Evolutionary conservation across 2,888 invertebrate genomes (phyloP).

Genomic region (Eupithecia centaureata): DNA sequence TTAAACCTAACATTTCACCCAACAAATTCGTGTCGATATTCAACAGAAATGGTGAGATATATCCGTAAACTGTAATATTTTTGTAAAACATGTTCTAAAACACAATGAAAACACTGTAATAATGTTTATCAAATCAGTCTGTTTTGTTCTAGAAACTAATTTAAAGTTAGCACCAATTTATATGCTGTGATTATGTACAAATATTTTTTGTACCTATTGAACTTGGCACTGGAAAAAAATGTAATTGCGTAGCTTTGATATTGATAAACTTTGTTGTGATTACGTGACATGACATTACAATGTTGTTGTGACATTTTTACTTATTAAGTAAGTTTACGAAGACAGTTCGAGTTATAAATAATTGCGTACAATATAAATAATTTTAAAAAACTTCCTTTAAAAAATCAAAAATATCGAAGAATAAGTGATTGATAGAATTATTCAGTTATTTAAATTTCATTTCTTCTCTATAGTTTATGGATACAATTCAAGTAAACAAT

Average conservation of each 20-base stretch:
- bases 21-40: background rate
- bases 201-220: slow-evolving; percentile 11
- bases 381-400: too few relatives aligned
- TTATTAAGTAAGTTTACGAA: background rate
- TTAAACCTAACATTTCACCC: background rate
- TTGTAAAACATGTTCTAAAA: background rate
- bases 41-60: background rate
- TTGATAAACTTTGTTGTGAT: slow-evolving; percentile 12
- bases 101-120: background rate
- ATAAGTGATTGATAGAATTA: too few relatives aligned
- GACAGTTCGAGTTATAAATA: background rate
- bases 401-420: too few relatives aligned
- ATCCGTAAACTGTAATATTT: background rate
- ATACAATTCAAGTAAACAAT: too few relatives aligned
- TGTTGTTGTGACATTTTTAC: background rate
- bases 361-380: too few relatives aligned
- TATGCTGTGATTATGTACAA: background rate
- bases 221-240: slow-evolving; percentile 21
- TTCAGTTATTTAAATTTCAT: too few relatives aligned
- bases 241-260: slow-evolving; percentile 12
- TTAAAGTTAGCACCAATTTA: background rate
- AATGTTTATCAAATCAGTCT: background rate
- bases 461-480: too few relatives aligned
- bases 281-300: background rate
- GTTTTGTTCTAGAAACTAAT: background rate